A percentile compares a stretch with the other conserved stretches of the same genome.
These are phyloP conservation scores for Trachemys scripta DNA, from an alignment of 2,113 vertebrate species.

Conservation along the genomic window DNA sequence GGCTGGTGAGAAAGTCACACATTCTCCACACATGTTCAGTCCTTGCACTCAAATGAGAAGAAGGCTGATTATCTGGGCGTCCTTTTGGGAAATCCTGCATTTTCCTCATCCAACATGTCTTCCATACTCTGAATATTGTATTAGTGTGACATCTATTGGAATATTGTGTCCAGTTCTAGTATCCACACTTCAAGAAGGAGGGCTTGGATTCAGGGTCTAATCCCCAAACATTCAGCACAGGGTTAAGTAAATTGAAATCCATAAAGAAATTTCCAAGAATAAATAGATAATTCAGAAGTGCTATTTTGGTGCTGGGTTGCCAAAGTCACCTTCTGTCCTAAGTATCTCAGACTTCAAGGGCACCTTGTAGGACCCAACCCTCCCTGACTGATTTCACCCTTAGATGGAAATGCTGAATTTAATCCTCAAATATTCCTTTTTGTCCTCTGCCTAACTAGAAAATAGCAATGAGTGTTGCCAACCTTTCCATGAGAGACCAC, in stretches of 20 bases:
- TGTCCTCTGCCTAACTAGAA: neutral
- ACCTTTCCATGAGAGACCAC: neutral
- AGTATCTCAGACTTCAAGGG: neutral
- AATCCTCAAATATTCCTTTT: neutral
- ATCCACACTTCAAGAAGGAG: neutral
- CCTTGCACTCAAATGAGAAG: neutral
- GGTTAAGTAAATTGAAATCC: neutral
- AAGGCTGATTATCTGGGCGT: neutral
- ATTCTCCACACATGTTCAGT: neutral
- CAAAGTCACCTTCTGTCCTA: neutral
- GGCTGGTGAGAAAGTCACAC: neutral
- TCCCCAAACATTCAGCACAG: neutral
- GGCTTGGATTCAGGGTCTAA: neutral
- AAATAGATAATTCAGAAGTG: neutral
- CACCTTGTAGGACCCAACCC: neutral
- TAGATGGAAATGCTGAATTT: neutral
- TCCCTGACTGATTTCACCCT: neutral
- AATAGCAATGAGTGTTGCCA: neutral
- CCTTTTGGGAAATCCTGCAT: neutral
- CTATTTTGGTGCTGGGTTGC: neutral
- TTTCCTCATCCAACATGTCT: neutral
- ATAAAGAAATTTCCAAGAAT: neutral
- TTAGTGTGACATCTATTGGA: neutral
- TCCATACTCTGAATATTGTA: neutral
- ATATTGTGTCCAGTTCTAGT: neutral